Conservation (phyloP, 2,888 invertebrate genomes). For the Hypolimnas misippus region DNA sequence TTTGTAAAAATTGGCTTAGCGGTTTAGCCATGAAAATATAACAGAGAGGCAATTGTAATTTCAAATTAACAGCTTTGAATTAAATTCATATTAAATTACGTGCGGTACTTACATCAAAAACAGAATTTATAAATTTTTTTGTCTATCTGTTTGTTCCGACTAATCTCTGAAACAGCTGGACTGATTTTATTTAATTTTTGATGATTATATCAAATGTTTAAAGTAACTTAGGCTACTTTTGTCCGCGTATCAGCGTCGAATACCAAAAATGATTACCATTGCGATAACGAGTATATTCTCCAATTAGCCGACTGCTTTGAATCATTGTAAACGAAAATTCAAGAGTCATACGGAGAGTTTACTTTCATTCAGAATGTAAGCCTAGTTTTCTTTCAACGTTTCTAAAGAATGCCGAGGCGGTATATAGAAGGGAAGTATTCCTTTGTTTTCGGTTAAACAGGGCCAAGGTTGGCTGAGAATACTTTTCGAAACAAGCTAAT, state of each 20-base stretch:
- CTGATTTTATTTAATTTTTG: too few relatives aligned
- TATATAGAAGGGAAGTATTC: not conserved
- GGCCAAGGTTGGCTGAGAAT: constrained; percentile 1
- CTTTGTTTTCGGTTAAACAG: not conserved
- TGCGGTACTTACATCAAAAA: too few relatives aligned
- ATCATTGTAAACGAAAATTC: not conserved
- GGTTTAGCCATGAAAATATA: too few relatives aligned
- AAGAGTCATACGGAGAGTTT: not conserved
- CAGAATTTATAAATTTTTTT: too few relatives aligned
- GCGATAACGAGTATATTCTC: not conserved
- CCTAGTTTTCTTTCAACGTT: constrained; percentile 1
- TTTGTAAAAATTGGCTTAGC: too few relatives aligned
- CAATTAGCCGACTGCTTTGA: not conserved
- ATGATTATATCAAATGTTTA: too few relatives aligned
- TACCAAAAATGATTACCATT: not conserved
- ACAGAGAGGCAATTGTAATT: too few relatives aligned
- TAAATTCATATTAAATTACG: too few relatives aligned
- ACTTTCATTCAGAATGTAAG: not conserved
- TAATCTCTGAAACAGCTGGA: too few relatives aligned
- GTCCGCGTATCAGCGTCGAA: not conserved
- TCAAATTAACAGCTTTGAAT: too few relatives aligned
- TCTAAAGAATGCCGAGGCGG: not conserved
- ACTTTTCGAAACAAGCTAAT: not conserved
- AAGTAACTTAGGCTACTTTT: too few relatives aligned
- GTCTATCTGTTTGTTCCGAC: too few relatives aligned